Evolutionary conservation across 2,888 invertebrate species (phyloP).

Genomic region (Chironomus tentans): DNA sequence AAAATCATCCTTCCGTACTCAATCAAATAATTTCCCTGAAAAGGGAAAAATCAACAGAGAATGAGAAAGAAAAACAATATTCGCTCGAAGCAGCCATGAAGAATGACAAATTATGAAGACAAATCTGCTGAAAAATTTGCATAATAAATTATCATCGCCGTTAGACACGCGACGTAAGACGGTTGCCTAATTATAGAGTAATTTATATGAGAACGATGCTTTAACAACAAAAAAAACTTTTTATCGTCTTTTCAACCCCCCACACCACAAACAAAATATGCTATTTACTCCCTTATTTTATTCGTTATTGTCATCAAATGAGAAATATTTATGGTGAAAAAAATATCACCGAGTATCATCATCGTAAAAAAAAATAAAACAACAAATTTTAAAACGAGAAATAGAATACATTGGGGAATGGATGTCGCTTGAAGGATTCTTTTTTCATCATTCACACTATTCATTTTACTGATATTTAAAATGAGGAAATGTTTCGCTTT

Average conservation of each 20-base stretch:
- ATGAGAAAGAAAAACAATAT: not conserved
- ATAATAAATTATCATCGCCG: slow-evolving; percentile 17
- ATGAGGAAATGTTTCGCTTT: too few relatives aligned
- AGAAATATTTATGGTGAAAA: slow-evolving; percentile 4
- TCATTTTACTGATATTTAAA: too few relatives aligned
- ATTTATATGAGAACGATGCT: slow-evolving; percentile 16
- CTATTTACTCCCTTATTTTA: not conserved
- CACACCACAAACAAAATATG: not conserved
- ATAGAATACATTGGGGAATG: too few relatives aligned
- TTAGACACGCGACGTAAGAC: slow-evolving; percentile 19
- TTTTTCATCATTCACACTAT: too few relatives aligned
- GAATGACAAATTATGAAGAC: slow-evolving; percentile 25
- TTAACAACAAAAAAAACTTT: not conserved
- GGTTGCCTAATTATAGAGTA: slow-evolving; percentile 18
- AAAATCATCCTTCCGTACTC: not conserved
- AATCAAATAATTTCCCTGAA: not conserved
- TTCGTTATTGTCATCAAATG: not conserved
- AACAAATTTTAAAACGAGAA: too few relatives aligned
- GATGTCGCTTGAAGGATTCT: too few relatives aligned
- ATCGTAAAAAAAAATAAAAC: too few relatives aligned
- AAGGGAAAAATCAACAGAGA: slow-evolving; percentile 1
- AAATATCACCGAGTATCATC: not conserved
- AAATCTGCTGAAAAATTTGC: slow-evolving; percentile 23
- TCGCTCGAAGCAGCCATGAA: not conserved
- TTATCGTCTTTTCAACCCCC: not conserved